Conservation (phyloP, 2,797 vertebrate genomes). For the Typhlichthys eigenmanni region DNA sequence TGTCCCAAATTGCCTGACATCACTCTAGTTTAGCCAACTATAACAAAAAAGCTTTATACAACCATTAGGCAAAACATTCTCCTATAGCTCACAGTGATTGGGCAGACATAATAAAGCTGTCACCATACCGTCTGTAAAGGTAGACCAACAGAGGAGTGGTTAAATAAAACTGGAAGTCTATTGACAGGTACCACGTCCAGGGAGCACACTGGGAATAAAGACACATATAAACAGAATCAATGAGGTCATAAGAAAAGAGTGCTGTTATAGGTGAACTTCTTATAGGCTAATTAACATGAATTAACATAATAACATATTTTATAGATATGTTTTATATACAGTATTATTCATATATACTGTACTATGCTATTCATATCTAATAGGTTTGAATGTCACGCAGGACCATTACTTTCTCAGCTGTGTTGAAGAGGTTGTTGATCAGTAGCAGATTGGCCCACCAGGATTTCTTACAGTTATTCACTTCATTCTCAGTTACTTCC, state of each 20-base stretch:
- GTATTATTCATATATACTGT: too few relatives aligned
- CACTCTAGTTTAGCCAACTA: too few relatives aligned
- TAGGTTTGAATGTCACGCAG: too few relatives aligned
- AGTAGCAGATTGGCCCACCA: slow-evolving; percentile 87
- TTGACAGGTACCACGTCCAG: slow-evolving; percentile 89
- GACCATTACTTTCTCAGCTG: slow-evolving; percentile 47
- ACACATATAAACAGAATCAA: background rate
- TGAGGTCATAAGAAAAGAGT: background rate
- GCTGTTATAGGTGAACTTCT: too few relatives aligned
- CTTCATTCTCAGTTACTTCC: slow-evolving; percentile 72
- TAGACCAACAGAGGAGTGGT: slow-evolving; percentile 84
- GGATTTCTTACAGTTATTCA: slow-evolving; percentile 79
- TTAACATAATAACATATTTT: too few relatives aligned
- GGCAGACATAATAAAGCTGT: background rate
- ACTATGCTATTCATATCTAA: too few relatives aligned
- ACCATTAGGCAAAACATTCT: too few relatives aligned
- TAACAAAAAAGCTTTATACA: too few relatives aligned
- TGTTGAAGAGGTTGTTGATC: slow-evolving; percentile 81
- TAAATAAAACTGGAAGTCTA: slow-evolving; percentile 61
- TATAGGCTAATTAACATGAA: too few relatives aligned
- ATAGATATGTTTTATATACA: too few relatives aligned
- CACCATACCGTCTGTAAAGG: slow-evolving; percentile 79
- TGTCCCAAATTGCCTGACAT: too few relatives aligned
- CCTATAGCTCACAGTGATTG: background rate
- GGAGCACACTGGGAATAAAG: slow-evolving; percentile 78